Conservation (phyloP, 2,797 vertebrate genomes). For the Helicolenus hilgendorfi region DNA sequence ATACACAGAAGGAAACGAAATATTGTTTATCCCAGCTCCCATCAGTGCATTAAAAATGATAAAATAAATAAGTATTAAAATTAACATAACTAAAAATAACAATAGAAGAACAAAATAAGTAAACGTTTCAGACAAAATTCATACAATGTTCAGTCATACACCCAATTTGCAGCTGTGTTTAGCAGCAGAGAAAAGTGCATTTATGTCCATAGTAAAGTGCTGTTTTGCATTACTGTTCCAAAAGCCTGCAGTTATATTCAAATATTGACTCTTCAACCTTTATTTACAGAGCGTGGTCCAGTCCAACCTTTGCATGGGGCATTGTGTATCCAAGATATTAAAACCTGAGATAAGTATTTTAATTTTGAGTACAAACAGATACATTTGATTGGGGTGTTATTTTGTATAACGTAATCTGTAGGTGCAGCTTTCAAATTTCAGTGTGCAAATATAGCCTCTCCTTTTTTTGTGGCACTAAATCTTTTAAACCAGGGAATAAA, state of each 20-base stretch:
- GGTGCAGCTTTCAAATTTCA: not conserved
- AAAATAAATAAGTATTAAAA: too few relatives aligned
- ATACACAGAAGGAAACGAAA: too few relatives aligned
- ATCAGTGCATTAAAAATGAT: too few relatives aligned
- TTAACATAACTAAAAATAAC: too few relatives aligned
- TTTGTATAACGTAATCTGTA: not conserved
- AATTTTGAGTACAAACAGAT: not conserved
- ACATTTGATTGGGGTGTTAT: not conserved
- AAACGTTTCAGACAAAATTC: too few relatives aligned
- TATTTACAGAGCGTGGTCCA: not conserved
- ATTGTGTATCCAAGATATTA: not conserved
- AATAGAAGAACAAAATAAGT: too few relatives aligned
- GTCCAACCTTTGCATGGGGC: not conserved
- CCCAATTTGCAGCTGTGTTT: too few relatives aligned
- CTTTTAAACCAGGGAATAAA: not conserved
- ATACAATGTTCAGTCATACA: too few relatives aligned
- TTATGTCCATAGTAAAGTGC: too few relatives aligned
- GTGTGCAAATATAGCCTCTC: not conserved
- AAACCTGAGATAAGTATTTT: not conserved
- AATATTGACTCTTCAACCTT: too few relatives aligned
- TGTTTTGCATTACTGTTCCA: not conserved
- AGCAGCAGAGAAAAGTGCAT: too few relatives aligned
- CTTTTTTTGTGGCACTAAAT: not conserved
- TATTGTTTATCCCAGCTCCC: too few relatives aligned
- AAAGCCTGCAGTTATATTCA: not conserved